Evolutionary conservation across 2,113 vertebrate genomes (phyloP).

Genomic region (Cariama cristata): DNA sequence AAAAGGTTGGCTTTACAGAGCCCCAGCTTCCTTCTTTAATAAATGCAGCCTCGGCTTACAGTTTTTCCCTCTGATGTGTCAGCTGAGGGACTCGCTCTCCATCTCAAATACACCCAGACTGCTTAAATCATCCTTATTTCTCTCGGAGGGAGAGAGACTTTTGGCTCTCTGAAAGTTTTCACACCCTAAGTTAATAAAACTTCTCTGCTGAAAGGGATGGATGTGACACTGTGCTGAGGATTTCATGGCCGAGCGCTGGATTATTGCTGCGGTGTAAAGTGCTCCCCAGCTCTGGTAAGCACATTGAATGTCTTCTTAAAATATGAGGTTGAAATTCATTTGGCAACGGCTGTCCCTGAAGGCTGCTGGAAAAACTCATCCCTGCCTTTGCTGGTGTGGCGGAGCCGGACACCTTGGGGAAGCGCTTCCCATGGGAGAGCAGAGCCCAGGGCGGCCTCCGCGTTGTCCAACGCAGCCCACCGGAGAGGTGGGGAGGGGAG

Average conservation of each 20-base stretch:
- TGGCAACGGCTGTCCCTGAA: neutral
- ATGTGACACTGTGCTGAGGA: slow-evolving; percentile 61
- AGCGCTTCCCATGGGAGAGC: neutral
- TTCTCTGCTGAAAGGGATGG: slow-evolving; percentile 46
- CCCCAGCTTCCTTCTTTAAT: slow-evolving; percentile 65
- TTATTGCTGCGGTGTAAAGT: slow-evolving; percentile 47
- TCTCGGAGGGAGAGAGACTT: slow-evolving; percentile 63
- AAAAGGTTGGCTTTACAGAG: slow-evolving; percentile 66
- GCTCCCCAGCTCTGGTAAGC: slow-evolving; percentile 26
- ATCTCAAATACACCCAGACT: slow-evolving; percentile 58
- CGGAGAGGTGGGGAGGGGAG: fast-evolving
- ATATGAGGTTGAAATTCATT: slow-evolving; percentile 32
- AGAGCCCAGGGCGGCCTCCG: neutral
- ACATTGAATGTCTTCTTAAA: slow-evolving; percentile 21
- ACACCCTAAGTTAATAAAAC: slow-evolving; percentile 74
- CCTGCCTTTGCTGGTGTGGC: neutral
- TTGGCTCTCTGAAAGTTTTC: slow-evolving; percentile 70
- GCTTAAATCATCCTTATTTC: slow-evolving; percentile 77
- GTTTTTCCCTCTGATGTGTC: slow-evolving; percentile 69
- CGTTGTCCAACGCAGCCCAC: neutral
- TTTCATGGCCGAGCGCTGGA: slow-evolving; percentile 53
- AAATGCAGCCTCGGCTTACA: slow-evolving; percentile 68
- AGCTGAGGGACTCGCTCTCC: slow-evolving; percentile 61
- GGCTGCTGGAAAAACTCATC: neutral
- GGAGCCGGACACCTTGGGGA: neutral